These are phyloP conservation scores for Spheniscus mendiculus DNA, from an alignment of 2,113 vertebrate species.

Conservation along the genomic window DNA sequence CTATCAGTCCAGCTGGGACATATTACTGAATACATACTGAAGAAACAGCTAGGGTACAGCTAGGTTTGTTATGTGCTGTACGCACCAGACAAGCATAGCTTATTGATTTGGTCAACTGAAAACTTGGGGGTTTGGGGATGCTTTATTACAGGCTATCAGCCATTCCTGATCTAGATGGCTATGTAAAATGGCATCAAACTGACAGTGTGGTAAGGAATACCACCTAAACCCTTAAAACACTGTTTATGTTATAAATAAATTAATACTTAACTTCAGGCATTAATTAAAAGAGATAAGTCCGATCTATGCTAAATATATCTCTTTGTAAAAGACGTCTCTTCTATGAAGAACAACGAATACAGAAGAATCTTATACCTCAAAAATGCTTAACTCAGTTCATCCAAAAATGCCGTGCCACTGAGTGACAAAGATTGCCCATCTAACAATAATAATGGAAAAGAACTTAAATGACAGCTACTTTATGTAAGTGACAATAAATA, in stretches of 20 bases:
- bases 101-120: not conserved
- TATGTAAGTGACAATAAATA: not conserved
- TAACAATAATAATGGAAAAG: not conserved
- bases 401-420: not conserved
- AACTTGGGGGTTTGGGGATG: not conserved
- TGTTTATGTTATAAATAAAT: not conserved
- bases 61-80: accelerated
- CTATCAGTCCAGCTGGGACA: not conserved
- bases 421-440: not conserved
- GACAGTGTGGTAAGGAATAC: not conserved
- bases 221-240: not conserved
- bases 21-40: not conserved
- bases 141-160: not conserved
- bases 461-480: not conserved
- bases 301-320: not conserved
- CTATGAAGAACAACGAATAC: not conserved
- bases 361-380: not conserved
- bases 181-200: not conserved
- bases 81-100: not conserved
- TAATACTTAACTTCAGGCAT: not conserved
- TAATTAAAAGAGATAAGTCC: not conserved
- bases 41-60: not conserved
- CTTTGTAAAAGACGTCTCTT: not conserved
- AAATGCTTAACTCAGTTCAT: not conserved
- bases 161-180: not conserved